Conservation (phyloP, 1,140 invertebrate species). For the Cecropterus lyciades region DNA sequence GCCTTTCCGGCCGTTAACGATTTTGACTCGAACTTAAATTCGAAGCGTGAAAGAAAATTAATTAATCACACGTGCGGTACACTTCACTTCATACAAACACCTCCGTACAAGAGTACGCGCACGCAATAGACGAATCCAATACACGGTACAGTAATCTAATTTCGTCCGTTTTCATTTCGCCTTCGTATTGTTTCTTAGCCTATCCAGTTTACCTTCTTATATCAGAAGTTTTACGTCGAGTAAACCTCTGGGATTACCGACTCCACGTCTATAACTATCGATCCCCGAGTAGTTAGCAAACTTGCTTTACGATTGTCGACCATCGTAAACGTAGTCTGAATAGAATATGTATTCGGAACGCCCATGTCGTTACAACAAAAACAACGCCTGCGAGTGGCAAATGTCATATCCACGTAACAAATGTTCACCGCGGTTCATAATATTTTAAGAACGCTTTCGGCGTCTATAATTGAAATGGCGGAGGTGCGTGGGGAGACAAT, state of each 20-base stretch:
- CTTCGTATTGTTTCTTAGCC: constrained; percentile 30
- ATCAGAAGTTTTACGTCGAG: constrained; percentile 36
- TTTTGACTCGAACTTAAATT: constrained; percentile 76
- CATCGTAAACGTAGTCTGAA: constrained; percentile 33
- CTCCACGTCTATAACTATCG: constrained; percentile 35
- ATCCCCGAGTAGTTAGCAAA: constrained; percentile 35
- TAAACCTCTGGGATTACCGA: constrained; percentile 36
- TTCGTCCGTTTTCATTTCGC: constrained; percentile 30
- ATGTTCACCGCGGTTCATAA: constrained; percentile 24
- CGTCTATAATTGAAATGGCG: constrained; percentile 64
- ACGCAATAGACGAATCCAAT: constrained; percentile 34
- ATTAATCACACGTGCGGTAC: constrained; percentile 73
- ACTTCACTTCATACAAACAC: constrained; percentile 35
- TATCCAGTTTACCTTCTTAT: constrained; percentile 34
- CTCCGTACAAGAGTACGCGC: constrained; percentile 8
- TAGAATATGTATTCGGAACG: constrained; percentile 17
- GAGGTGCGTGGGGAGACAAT: constrained; percentile 54
- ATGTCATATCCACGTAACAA: constrained; percentile 23
- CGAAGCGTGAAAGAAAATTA: constrained; percentile 80
- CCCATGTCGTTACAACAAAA: constrained; percentile 2
- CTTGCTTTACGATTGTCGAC: constrained; percentile 38
- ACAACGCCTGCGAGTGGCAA: constrained; percentile 10
- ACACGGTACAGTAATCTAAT: constrained; percentile 29
- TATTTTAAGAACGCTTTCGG: constrained; percentile 53
- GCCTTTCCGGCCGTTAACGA: constrained; percentile 78